A percentile compares a stretch with the other conserved stretches of the same genome.
Evolutionary conservation across 2,888 invertebrate species (phyloP).

Genomic region (Ormyrus thymus): DNA sequence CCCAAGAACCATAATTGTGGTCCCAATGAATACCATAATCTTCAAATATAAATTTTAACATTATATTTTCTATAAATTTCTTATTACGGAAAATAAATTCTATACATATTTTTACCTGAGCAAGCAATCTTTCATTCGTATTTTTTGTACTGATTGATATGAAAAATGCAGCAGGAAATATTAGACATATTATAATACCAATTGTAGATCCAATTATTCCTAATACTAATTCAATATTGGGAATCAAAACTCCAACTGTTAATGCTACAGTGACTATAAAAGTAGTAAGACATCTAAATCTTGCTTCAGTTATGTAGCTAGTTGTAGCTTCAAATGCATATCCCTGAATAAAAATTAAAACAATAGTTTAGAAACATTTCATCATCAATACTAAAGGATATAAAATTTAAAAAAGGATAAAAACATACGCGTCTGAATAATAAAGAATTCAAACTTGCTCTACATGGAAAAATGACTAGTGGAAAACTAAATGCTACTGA

Average conservation of each 20-base stretch:
- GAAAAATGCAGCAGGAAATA: constrained; percentile 94
- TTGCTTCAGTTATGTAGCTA: constrained; percentile 87
- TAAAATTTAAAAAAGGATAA: too few species aligned
- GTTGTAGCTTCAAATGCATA: constrained; percentile 81
- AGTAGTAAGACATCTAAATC: constrained; percentile 89
- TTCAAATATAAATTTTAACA: constrained; percentile 65
- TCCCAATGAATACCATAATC: constrained; percentile 86
- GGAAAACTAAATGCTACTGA: constrained; percentile 98
- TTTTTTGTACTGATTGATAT: constrained; percentile 88
- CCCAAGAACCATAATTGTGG: constrained; percentile 91
- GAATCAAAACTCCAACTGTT: constrained; percentile 88
- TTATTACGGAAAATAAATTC: not conserved
- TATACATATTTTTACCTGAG: constrained; percentile 80
- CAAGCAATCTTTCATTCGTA: constrained; percentile 87
- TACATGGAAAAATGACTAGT: constrained; percentile 95
- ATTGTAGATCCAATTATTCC: constrained; percentile 97
- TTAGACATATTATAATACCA: constrained; percentile 93
- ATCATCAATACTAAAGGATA: not conserved
- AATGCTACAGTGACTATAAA: constrained; percentile 86
- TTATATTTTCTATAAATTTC: not conserved
- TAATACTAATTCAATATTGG: constrained; percentile 95
- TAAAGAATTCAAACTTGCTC: constrained; percentile 94
- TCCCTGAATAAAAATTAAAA: constrained; percentile 75
- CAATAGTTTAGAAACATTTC: not conserved
- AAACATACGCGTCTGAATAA: constrained; percentile 77